Base-by-base conservation (phyloP, 1,140 invertebrate species). In the Drosophila aff. region DNA sequence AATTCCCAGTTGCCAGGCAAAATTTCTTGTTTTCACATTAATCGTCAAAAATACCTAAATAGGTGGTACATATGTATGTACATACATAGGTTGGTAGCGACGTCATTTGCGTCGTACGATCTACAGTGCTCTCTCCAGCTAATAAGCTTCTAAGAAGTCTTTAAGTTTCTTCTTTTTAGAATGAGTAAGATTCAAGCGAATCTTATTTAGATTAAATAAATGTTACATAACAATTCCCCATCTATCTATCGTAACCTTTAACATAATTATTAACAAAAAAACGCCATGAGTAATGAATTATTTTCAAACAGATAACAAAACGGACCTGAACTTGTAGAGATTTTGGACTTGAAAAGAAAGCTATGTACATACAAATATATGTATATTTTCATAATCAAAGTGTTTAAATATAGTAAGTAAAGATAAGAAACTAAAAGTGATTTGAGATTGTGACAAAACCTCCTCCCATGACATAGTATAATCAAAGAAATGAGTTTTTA, bases 1-100 rank as follows among this genome's bases (percentile, higher is more conserved):
- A 73, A 74, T 74, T 73, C 18, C n/a, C 26, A 49, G 69, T 73
- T 72, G 67, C 38, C 67, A 73, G 23, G 53, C 46, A 1, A 40
- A 73, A 40, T 55, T 57, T 9, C 36, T 16, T 23, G 13, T 36
- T 13, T 46, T 38, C 13, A 21, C 2, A 11, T 15, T 28, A 40
- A 61, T 43, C 69, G 9, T 26, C 3, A 49, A 49, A 3, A 16
- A 26, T 26, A 15, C 10, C 8, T 8, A 23, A 3, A 11, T 33
- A 31, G 8, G 31, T 13, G 8, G 31, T 13, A 43, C n/a, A 43
- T 18, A 43, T 4, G 2, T 10, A 43, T 4, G 6, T 8, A n/a
- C n/a, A n/a, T n/a, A 58, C 23, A 23, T 3, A 23, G 23, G 36
- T 33, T 47, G 21, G 1, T 15, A 28, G 38, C 64, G 13, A 44